Evolutionary conservation across 1,140 invertebrate genomes (phyloP).

Genomic region (Euwallacea fornicatus): DNA sequence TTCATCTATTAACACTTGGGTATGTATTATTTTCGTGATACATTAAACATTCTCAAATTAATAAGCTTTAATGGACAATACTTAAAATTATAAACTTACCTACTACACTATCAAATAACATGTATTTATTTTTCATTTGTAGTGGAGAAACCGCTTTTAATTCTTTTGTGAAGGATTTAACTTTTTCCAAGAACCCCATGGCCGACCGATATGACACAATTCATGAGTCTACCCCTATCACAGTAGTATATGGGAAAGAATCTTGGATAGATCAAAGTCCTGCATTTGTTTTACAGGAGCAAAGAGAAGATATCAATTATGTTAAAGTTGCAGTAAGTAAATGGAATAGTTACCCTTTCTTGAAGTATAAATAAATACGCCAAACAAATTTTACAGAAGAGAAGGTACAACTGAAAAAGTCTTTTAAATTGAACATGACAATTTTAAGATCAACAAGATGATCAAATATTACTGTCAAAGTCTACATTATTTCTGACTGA

Average conservation of each 20-base stretch:
- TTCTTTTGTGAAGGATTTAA: constrained; percentile 83
- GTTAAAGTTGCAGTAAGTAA: constrained; percentile 78
- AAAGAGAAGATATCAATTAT: constrained; percentile 62
- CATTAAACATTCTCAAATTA: no score
- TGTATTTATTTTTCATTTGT: constrained; percentile 41
- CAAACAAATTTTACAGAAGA: no score
- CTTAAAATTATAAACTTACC: no score
- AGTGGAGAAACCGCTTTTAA: constrained; percentile 95
- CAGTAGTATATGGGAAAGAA: constrained; percentile 86
- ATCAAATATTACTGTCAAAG: no score
- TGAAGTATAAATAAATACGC: no score
- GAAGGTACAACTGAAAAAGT: no score
- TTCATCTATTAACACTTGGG: no score
- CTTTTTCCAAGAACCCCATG: constrained; percentile 96
- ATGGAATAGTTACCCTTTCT: not conserved
- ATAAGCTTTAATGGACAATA: no score
- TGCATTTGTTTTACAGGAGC: constrained; percentile 74
- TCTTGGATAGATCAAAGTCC: constrained; percentile 90
- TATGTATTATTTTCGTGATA: no score
- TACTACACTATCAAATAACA: not conserved
- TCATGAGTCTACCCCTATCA: constrained; percentile 76
- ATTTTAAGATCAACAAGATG: no score
- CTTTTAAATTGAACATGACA: no score
- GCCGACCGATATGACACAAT: constrained; percentile 76
- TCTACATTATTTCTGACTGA: no score